phyloP scores from a whole-genome alignment of 2,797 vertebrate genomes.

The Ambastaia sidthimunki region DNA sequence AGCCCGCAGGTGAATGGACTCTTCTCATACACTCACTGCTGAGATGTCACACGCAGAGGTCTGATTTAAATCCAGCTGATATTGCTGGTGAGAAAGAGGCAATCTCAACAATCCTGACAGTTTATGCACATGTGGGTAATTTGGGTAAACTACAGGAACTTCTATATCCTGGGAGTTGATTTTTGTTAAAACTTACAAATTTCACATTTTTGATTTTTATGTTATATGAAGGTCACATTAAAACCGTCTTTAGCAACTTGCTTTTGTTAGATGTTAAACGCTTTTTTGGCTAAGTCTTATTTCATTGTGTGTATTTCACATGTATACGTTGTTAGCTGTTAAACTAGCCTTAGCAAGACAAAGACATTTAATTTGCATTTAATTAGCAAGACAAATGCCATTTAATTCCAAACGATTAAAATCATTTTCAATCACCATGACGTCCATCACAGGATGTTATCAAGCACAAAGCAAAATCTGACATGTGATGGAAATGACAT shows the following conservation, averaged over 20 bases:
- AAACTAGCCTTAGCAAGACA: no score
- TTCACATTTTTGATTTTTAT: background rate
- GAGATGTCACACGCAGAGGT: constrained; percentile 34
- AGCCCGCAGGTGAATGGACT: constrained; percentile 73
- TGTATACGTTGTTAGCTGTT: no score
- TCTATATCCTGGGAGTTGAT: background rate
- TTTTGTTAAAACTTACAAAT: background rate
- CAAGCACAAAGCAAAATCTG: no score
- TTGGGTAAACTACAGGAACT: background rate
- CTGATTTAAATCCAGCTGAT: background rate
- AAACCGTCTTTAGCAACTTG: background rate
- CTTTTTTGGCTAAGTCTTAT: no score
- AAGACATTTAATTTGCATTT: no score
- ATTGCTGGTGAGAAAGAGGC: background rate
- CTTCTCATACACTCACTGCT: constrained; percentile 63
- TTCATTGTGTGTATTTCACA: no score
- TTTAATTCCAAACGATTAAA: no score
- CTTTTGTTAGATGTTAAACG: background rate
- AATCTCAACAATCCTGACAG: background rate
- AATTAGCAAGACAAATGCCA: no score
- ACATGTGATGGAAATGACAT: no score
- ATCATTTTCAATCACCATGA: no score
- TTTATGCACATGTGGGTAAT: background rate
- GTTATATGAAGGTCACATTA: background rate
- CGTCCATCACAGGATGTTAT: no score